These are phyloP conservation scores for Micropterix aruncella DNA, from an alignment of 2,888 invertebrate species.

Conservation along the genomic window DNA sequence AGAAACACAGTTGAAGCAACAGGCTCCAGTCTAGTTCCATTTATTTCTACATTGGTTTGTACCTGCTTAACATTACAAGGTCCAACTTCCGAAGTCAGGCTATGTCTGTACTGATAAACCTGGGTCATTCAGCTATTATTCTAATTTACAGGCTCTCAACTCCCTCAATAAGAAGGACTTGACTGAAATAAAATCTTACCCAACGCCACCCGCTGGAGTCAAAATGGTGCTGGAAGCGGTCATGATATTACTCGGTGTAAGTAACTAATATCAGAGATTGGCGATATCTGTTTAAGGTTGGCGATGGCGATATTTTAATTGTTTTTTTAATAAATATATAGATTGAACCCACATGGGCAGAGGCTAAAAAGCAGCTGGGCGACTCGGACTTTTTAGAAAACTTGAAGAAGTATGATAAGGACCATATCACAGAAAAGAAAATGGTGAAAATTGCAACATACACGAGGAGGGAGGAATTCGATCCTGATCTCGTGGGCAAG, in stretches of 20 bases:
- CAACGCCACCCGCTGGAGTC: constrained; percentile 73
- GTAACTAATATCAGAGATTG: constrained; percentile 1
- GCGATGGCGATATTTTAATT: constrained; percentile 1
- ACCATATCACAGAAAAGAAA: constrained; percentile 72
- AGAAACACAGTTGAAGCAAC: too few species aligned
- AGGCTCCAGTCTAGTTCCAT: too few species aligned
- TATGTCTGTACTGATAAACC: too few species aligned
- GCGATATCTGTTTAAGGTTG: neutral
- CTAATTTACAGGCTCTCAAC: constrained; percentile 45
- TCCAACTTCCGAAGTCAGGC: too few species aligned
- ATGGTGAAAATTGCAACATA: constrained; percentile 69
- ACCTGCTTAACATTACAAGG: too few species aligned
- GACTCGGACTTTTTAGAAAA: constrained; percentile 66
- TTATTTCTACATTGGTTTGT: too few species aligned
- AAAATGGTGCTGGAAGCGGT: constrained; percentile 87
- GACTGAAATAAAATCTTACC: constrained; percentile 81
- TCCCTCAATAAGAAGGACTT: constrained; percentile 76
- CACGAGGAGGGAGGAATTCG: constrained; percentile 69
- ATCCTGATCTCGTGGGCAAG: constrained; percentile 74
- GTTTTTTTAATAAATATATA: constrained; percentile 15
- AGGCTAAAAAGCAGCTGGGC: constrained; percentile 75
- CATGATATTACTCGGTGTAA: constrained; percentile 56
- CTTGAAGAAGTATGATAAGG: constrained; percentile 75
- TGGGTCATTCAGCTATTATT: too few species aligned
- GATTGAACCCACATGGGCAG: constrained; percentile 74